Conservation (phyloP, 2,797 vertebrate species). For the Rousettus madagascariensis region DNA sequence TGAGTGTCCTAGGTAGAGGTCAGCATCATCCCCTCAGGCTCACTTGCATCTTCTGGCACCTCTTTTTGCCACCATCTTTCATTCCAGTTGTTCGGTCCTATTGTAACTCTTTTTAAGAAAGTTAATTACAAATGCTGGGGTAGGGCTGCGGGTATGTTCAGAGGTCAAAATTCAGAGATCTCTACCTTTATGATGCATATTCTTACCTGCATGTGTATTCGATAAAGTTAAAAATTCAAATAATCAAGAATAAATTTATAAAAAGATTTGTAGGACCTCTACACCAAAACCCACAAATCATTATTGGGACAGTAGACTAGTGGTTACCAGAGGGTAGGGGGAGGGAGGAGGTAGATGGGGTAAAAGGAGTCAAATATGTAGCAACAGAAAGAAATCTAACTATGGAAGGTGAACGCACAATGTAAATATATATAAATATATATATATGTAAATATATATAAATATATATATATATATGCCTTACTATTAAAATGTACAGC, state of each 20-base stretch:
- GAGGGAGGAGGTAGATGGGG: no score
- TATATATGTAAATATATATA: no score
- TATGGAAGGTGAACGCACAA: no score
- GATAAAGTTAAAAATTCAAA: background rate
- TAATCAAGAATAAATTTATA: background rate
- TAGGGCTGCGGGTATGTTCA: background rate
- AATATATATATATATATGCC: no score
- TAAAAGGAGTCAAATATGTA: no score
- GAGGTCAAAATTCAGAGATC: background rate
- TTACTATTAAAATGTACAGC: no score
- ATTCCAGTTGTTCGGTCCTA: background rate
- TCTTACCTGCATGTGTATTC: background rate
- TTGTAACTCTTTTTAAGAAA: background rate
- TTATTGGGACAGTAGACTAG: background rate
- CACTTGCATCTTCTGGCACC: background rate
- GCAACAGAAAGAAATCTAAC: no score
- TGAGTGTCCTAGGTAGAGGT: background rate
- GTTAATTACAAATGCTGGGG: background rate
- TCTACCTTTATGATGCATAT: background rate
- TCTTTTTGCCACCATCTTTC: background rate
- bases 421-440: no score
- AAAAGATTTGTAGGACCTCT: background rate
- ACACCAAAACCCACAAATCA: background rate
- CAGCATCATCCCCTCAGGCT: background rate
- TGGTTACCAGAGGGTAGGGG: no score